Conservation (phyloP, 1,140 invertebrate genomes). For the Bombyx mandarina region DNA sequence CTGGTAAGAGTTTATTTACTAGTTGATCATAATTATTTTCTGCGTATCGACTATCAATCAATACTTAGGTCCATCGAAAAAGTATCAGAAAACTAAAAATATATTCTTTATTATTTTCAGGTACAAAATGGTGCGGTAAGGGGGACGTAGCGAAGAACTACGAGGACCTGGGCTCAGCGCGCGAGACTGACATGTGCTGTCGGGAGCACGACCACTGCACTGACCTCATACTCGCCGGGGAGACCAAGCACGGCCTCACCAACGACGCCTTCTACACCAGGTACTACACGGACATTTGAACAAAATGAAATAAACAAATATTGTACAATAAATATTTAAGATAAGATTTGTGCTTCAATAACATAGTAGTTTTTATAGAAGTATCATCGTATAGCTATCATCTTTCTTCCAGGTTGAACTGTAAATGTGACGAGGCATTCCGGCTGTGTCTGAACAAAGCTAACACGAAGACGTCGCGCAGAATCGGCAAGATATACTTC, state of each 20-base stretch:
- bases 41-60: too few species aligned
- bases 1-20: too few species aligned
- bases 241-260: conserved; percentile 74
- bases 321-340: too few species aligned
- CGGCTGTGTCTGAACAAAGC: conserved; percentile 74
- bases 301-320: too few species aligned
- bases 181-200: conserved; percentile 83
- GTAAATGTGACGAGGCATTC: conserved; percentile 79
- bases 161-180: conserved; percentile 77
- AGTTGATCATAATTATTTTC: too few species aligned
- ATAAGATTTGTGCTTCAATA: neutral
- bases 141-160: conserved; percentile 79
- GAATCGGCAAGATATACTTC: too few species aligned
- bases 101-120: too few species aligned
- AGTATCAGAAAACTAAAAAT: neutral
- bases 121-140: conserved; percentile 80
- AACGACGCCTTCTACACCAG: conserved; percentile 75
- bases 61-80: too few species aligned
- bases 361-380: neutral
- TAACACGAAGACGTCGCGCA: conserved; percentile 58
- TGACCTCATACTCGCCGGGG: conserved; percentile 73
- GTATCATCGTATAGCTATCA: neutral
- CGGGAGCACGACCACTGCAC: conserved; percentile 82
- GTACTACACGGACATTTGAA: too few species aligned
- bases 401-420: conserved; percentile 70